Evolutionary conservation across 2,797 vertebrate genomes (phyloP), one percentile per base, ranked within the genome.

Genomic region (Sylvia borin): DNA sequence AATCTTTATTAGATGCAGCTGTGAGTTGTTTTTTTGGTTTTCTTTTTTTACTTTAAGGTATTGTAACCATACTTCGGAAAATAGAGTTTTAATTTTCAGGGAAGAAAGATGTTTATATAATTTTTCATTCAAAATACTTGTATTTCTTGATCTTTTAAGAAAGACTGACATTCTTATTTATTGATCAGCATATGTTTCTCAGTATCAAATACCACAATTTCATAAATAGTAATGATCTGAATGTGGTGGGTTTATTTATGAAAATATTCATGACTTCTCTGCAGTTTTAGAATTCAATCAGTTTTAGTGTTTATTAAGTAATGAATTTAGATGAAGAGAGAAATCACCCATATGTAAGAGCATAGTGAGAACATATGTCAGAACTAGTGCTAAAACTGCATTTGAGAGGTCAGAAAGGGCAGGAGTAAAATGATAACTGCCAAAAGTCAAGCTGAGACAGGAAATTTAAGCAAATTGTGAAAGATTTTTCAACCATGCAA

Each of bases 341-440:
- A 79, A 94, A 91, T 93, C 90, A 64, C 43, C 89, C 92, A 93
- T 96, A 94, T 95, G 87, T 78, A 94, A 91, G 66, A 88, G 76
- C 94, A 92, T 68, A 88, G 94, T 90, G 94, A 91, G 94, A 97
- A 96, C 95, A 96, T 96, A 97, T 96, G 91, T 88, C 85, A 90
- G 73, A 95, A 84, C 76, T 95, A 66, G 89, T 85, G 78, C 55
- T 92, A 91, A 97, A 94, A 15, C 87, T 92, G 54, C 54, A 85
- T 92, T 82, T 81, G 51, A 78, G 90, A 93, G 90, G 94, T 94
- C 90, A 95, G 66, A 73, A 93, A 90, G 70, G 84, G 40, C 62
- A 88, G 34, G 73, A 34, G 64, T 94, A 88, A 88, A 95, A 93
- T 0, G 61, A 66, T 90, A 93, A 92, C 83, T 93, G 83, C 82